Conservation (phyloP, 2,888 invertebrate genomes). For the Troides aeacus region DNA sequence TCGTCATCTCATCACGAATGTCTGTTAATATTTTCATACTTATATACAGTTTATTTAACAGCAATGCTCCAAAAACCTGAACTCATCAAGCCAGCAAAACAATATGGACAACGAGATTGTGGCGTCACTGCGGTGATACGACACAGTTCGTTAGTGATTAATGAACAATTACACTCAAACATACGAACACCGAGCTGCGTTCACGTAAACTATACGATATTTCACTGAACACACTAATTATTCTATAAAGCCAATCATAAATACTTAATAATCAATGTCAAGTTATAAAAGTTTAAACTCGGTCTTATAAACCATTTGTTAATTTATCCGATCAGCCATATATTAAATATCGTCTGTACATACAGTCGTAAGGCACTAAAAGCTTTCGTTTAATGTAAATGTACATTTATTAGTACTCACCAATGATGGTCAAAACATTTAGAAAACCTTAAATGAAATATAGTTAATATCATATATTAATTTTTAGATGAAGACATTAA, state of each 20-base stretch:
- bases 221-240: conserved; percentile 32
- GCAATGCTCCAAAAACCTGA: conserved; percentile 78
- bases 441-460: not conserved
- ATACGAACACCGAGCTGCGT: conserved; percentile 44
- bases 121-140: conserved; percentile 78
- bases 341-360: not conserved
- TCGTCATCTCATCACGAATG: not conserved
- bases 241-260: not conserved
- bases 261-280: not conserved
- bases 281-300: not conserved
- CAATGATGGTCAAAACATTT: not conserved
- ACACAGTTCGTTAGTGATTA: conserved; percentile 62
- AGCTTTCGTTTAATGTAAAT: not conserved
- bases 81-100: conserved; percentile 76
- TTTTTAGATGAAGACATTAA: not conserved
- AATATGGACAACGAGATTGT: conserved; percentile 77
- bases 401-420: not conserved
- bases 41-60: conserved; percentile 49
- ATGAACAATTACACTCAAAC: conserved; percentile 60
- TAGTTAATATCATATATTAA: not conserved
- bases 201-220: conserved; percentile 68
- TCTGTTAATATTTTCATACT: not conserved
- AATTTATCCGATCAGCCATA: not conserved
- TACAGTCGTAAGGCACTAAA: not conserved
- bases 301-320: not conserved